phyloP scores from a whole-genome alignment of 2,113 vertebrate species.

The Lophura nycthemera region DNA sequence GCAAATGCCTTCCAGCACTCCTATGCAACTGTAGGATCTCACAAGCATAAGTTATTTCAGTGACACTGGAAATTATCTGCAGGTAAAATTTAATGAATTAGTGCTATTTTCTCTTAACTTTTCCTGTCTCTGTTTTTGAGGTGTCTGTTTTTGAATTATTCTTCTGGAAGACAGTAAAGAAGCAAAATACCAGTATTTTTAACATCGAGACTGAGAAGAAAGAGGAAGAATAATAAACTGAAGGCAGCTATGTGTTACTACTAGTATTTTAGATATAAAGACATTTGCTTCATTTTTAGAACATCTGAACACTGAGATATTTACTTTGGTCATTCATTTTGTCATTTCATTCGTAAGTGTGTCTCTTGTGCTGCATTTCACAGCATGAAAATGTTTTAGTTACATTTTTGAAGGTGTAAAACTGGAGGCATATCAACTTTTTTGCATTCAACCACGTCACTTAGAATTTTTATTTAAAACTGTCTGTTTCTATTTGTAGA shows the following conservation, averaged over 20 bases:
- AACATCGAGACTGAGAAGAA: background rate
- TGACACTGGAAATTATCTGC: background rate
- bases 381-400: background rate
- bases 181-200: background rate
- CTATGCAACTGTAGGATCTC: background rate
- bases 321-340: background rate
- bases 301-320: background rate
- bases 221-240: background rate
- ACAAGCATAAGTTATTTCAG: background rate
- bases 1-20: background rate
- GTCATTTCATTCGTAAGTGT: background rate
- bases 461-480: background rate
- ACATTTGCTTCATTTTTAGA: background rate
- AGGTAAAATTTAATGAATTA: background rate
- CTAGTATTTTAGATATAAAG: background rate
- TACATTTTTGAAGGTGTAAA: background rate
- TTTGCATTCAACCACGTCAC: background rate
- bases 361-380: background rate
- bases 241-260: background rate
- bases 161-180: background rate
- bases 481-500: background rate
- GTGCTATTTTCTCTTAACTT: background rate
- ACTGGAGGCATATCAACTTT: background rate
- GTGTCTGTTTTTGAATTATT: background rate
- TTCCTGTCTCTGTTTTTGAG: background rate